A percentile compares a stretch with the other conserved stretches of the same genome.
These are phyloP conservation scores for Eulemur mongoz DNA, from an alignment of 2,797 vertebrate species.

Conservation along the genomic window DNA sequence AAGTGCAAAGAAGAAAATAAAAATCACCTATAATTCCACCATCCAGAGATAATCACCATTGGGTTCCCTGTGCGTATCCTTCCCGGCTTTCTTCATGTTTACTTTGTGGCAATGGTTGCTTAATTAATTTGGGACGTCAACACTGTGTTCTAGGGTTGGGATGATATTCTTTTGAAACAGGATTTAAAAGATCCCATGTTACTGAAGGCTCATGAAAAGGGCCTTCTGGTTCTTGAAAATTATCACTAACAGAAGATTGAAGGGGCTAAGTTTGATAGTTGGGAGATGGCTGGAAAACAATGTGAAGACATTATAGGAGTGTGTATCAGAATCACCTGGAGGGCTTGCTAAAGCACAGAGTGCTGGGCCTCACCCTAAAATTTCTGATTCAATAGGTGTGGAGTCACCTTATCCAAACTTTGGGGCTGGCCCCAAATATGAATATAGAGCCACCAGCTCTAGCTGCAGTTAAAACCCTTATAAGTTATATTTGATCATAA, in stretches of 20 bases:
- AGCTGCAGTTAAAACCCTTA: neutral
- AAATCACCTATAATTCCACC: neutral
- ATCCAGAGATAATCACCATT: neutral
- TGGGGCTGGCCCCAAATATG: neutral
- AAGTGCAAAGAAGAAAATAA: constrained; percentile 41
- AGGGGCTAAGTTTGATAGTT: neutral
- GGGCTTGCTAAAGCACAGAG: neutral
- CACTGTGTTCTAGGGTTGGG: neutral
- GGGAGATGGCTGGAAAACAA: neutral
- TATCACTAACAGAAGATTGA: neutral
- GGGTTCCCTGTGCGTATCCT: neutral
- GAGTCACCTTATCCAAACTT: neutral
- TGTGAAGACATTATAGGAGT: neutral
- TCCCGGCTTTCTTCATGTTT: neutral
- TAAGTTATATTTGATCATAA: neutral
- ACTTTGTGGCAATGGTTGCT: neutral
- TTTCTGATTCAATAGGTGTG: constrained; percentile 2
- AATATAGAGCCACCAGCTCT: constrained; percentile 2
- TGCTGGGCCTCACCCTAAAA: neutral
- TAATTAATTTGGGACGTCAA: neutral
- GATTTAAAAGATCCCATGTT: neutral
- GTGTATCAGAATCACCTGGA: neutral
- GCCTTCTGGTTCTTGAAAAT: neutral
- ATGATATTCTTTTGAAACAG: neutral
- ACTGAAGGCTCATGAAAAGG: neutral